Conservation (phyloP, 2,797 vertebrate species). For the Urophycis tenuis region DNA sequence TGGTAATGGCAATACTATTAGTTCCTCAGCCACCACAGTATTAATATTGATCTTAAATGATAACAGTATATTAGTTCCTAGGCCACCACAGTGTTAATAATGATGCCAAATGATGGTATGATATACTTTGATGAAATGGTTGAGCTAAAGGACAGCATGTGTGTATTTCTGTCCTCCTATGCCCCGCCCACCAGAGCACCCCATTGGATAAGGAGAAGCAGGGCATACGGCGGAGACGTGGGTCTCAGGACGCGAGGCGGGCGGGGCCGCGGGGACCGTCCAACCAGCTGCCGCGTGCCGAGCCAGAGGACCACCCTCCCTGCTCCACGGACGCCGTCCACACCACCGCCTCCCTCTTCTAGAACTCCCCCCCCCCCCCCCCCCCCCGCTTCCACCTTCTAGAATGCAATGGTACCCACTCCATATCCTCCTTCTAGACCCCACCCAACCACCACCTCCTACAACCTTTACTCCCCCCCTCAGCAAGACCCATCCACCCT, state of each 20-base stretch:
- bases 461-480: background rate
- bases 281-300: slow-evolving; percentile 78
- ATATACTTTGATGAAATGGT: too few species aligned
- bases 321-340: slow-evolving; percentile 89
- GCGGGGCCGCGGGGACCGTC: slow-evolving; percentile 63
- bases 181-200: slow-evolving; percentile 83
- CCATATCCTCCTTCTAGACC: background rate
- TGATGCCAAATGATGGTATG: too few species aligned
- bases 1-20: background rate
- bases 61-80: too few species aligned
- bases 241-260: slow-evolving; percentile 88
- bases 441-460: background rate
- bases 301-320: slow-evolving; percentile 90
- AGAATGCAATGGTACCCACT: background rate
- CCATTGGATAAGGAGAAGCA: slow-evolving; percentile 99
- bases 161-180: slow-evolving; percentile 75
- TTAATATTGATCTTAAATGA: background rate
- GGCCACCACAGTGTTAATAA: too few species aligned
- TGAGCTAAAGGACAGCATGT: background rate
- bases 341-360: slow-evolving; percentile 95
- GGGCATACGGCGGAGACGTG: slow-evolving; percentile 90
- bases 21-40: background rate
- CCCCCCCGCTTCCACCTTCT: background rate
- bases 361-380: too few species aligned
- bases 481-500: background rate